Evolutionary conservation across 2,888 invertebrate genomes (phyloP).

Genomic region (Eupithecia dodoneata): DNA sequence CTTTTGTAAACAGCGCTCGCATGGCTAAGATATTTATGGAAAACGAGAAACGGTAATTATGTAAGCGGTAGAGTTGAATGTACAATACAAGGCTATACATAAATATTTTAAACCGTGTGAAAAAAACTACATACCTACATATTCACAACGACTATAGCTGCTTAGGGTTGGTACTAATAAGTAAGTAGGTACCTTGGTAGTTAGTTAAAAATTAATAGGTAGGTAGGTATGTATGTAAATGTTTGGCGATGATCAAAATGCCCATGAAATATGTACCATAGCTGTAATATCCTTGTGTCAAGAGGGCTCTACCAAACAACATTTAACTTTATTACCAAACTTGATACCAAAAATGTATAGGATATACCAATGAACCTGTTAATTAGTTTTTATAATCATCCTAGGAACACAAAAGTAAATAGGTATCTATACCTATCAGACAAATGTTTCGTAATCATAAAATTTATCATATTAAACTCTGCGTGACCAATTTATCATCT

Average conservation of each 20-base stretch:
- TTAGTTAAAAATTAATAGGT: too few relatives aligned
- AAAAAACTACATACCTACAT: background rate
- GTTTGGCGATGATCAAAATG: background rate
- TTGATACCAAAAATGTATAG: background rate
- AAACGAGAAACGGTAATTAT: constrained; percentile 8
- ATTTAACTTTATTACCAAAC: background rate
- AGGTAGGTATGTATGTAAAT: background rate
- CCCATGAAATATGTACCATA: background rate
- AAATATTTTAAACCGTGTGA: background rate
- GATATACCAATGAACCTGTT: background rate
- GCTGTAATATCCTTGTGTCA: background rate
- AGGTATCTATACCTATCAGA: background rate
- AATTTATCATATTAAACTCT: constrained; percentile 48
- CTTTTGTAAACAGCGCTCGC: background rate
- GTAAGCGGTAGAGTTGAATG: constrained; percentile 7
- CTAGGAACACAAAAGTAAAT: background rate
- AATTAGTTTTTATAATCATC: background rate
- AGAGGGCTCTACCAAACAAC: background rate
- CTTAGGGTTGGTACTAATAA: background rate
- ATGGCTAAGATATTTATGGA: constrained; percentile 10
- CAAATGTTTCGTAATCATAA: background rate
- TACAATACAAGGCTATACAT: background rate
- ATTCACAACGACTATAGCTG: background rate
- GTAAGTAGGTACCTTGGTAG: background rate
- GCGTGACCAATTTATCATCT: constrained; percentile 61